These are phyloP conservation scores for Apis florea DNA, from an alignment of 1,140 invertebrate genomes.

Conservation along the genomic window DNA sequence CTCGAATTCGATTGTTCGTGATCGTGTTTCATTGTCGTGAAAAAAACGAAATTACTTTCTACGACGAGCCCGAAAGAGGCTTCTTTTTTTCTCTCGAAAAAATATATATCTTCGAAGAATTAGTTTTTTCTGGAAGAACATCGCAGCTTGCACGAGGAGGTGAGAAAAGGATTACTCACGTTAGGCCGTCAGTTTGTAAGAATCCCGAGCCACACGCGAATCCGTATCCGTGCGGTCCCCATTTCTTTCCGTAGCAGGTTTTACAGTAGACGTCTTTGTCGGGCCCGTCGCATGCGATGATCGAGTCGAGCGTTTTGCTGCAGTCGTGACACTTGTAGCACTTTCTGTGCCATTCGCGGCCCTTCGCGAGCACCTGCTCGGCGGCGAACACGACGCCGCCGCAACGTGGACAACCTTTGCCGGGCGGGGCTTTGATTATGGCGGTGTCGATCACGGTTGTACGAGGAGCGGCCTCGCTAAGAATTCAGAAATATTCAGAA, in stretches of 20 bases:
- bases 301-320: constrained; percentile 94
- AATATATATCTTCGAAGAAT: too few relatives aligned
- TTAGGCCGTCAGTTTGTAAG: constrained; percentile 92
- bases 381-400: constrained; percentile 94
- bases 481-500: constrained; percentile 8
- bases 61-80: too few relatives aligned
- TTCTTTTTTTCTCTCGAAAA: too few relatives aligned
- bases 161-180: constrained; percentile 82
- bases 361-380: constrained; percentile 92
- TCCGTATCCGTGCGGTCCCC: constrained; percentile 96
- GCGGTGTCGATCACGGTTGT: constrained; percentile 90
- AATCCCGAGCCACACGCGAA: constrained; percentile 97
- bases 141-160: not conserved
- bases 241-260: constrained; percentile 95
- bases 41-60: too few relatives aligned
- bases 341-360: constrained; percentile 97
- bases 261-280: constrained; percentile 96
- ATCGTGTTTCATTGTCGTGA: too few relatives aligned
- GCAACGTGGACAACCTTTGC: constrained; percentile 93
- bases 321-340: constrained; percentile 98
- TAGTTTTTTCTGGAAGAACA: not conserved
- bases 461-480: constrained; percentile 85
- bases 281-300: constrained; percentile 95
- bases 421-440: constrained; percentile 88
- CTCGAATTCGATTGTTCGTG: too few relatives aligned